Evolutionary conservation across 2,113 vertebrate genomes (phyloP), one percentile per base, ranked within the genome.

Genomic region (Cynocephalus volans): DNA sequence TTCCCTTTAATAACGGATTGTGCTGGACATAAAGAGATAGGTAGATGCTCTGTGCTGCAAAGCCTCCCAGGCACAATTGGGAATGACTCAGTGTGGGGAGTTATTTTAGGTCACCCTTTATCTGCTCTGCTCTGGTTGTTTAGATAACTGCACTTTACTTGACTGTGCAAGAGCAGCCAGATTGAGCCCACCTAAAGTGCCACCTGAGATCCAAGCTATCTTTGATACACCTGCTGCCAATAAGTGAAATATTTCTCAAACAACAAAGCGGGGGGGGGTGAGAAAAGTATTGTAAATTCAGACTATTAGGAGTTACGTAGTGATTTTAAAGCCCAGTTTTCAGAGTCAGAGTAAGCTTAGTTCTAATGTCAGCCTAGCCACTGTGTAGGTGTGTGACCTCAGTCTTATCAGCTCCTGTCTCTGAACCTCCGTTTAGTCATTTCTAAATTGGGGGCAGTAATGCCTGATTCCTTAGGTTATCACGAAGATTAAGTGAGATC

Each of bases 71-170:
- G 79, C 90, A 36, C 0, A 8, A 0, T 2, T 1, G 19, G 72
- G 93, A 41, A 36, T 77, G 93, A 97, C 95, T 94, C 93, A 41
- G 56, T 2, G 24, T 26, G 9, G 72, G 6, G 58, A 77, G 87
- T 76, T 95, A 90, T 92, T 87, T 93, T 19, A 60, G 75, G n/a
- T 70, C 15, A 5, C 28, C 41, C 83, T 92, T 90, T 87, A 84
- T 88, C 95, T n/a, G 36, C 86, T 88, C 62, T 7, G 50, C 60
- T 24, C 69, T 90, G 52, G 19, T 52, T 54, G 85, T 70, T 73
- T 62, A 82, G 75, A 89, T 83, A 28, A 69, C 45, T n/a, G 33
- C 60, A 56, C 62, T 65, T 56, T 2, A 54, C 85, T 64, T 58
- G 90, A 69, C 48, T 96, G 62, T 48, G 65, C 67, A 77, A 64